Percentiles rank a stretch among this genome's conserved stretches.
Evolutionary conservation across 2,113 vertebrate species (phyloP).

Genomic region (Erythrolamprus reginae): DNA sequence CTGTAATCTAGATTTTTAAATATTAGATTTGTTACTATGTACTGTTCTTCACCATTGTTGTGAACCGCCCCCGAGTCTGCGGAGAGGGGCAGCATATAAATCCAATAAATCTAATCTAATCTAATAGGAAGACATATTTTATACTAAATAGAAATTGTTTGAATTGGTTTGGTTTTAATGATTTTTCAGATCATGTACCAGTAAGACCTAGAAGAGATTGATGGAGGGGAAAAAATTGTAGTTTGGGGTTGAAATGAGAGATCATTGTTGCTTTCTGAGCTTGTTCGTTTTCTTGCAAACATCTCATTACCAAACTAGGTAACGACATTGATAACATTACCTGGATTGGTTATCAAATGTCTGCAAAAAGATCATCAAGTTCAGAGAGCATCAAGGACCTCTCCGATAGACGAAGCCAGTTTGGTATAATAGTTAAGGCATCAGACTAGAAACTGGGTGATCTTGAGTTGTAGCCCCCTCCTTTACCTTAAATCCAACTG

Average conservation of each 20-base stretch:
- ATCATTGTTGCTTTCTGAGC: background rate
- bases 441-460: background rate
- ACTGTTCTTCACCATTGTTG: too few relatives aligned
- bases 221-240: background rate
- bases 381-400: background rate
- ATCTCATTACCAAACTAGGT: background rate
- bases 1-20: too few relatives aligned
- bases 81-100: too few relatives aligned
- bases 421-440: background rate
- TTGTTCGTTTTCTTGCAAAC: background rate
- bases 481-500: background rate
- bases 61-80: too few relatives aligned
- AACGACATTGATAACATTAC: background rate
- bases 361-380: background rate
- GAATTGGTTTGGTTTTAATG: background rate
- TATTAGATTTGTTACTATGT: too few relatives aligned
- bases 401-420: background rate
- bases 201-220: background rate
- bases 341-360: background rate
- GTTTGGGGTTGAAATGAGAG: background rate
- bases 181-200: background rate
- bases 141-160: background rate
- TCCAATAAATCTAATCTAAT: too few relatives aligned
- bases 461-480: background rate
- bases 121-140: background rate